Percentiles rank a stretch among this genome's conserved stretches.
These are phyloP conservation scores for Dryobates pubescens DNA, from an alignment of 2,797 vertebrate species.

Conservation along the genomic window DNA sequence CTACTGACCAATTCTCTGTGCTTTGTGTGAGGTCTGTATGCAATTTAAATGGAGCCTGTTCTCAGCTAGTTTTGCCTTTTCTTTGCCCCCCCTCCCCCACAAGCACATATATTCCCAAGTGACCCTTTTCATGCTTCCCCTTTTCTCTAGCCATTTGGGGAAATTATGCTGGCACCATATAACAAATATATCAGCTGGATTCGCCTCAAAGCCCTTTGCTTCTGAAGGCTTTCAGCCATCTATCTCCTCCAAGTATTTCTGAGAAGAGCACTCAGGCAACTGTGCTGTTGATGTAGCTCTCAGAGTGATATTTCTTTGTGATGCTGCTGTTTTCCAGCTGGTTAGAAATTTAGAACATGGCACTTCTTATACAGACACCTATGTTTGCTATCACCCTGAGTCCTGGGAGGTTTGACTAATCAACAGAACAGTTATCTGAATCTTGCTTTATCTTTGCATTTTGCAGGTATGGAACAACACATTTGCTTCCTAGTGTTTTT, in stretches of 20 bases:
- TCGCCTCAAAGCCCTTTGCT: neutral
- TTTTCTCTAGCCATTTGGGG: neutral
- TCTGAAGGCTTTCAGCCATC: conserved; percentile 8
- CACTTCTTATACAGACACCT: neutral
- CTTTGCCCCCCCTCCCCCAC: conserved; percentile 47
- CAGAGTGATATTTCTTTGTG: conserved; percentile 1
- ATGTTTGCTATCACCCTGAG: neutral
- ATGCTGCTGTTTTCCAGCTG: conserved; percentile 17
- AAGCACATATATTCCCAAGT: conserved; percentile 36
- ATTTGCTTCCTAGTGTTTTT: neutral
- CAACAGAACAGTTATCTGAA: neutral
- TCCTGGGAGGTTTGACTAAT: neutral
- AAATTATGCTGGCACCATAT: conserved; percentile 40
- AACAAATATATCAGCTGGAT: conserved; percentile 38
- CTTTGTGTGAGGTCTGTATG: conserved; percentile 69
- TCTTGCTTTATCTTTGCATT: neutral
- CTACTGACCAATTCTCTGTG: conserved; percentile 69
- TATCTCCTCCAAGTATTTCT: conserved; percentile 7
- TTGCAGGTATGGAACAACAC: neutral
- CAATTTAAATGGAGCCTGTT: conserved; percentile 61
- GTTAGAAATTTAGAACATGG: neutral
- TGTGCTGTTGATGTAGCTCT: neutral
- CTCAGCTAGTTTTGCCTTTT: conserved; percentile 64
- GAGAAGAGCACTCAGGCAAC: conserved; percentile 30
- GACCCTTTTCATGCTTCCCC: conserved; percentile 40